phyloP scores from a whole-genome alignment of 2,113 vertebrate genomes.

The Daubentonia madagascariensis region DNA sequence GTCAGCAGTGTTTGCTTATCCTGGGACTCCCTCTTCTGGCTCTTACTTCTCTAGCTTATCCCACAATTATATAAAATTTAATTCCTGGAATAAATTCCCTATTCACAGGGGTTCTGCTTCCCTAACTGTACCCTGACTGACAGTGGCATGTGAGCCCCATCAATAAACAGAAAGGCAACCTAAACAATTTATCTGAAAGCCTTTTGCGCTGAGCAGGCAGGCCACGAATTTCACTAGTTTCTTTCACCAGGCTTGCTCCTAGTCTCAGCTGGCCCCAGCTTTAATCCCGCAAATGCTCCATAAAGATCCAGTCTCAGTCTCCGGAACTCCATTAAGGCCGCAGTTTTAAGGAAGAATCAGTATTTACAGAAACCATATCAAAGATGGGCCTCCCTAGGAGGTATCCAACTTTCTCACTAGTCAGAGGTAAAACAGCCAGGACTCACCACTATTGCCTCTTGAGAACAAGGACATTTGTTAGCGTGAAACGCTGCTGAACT shows the following conservation, averaged over 20 bases:
- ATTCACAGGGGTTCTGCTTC: accelerated
- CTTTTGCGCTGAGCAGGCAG: not conserved
- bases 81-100: accelerated
- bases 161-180: accelerated
- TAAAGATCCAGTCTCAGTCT: accelerated
- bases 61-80: not conserved
- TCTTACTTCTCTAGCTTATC: not conserved
- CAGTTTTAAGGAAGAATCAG: accelerated
- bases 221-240: too few relatives aligned
- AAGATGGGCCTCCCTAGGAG: not conserved
- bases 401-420: not conserved
- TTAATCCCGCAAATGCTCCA: not conserved
- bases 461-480: not conserved
- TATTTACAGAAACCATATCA: not conserved
- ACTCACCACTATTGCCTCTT: accelerated
- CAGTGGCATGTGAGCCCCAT: accelerated
- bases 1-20: not conserved
- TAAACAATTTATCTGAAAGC: accelerated
- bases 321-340: not conserved
- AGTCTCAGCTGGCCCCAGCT: not conserved
- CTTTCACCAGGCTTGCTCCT: not conserved
- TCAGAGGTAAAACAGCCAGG: not conserved
- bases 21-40: conserved; percentile 63
- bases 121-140: accelerated
- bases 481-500: not conserved